Evolutionary conservation across 1,140 invertebrate species (phyloP), one percentile per base, ranked within the genome.

Genomic region (Andrena cerasifolii): DNA sequence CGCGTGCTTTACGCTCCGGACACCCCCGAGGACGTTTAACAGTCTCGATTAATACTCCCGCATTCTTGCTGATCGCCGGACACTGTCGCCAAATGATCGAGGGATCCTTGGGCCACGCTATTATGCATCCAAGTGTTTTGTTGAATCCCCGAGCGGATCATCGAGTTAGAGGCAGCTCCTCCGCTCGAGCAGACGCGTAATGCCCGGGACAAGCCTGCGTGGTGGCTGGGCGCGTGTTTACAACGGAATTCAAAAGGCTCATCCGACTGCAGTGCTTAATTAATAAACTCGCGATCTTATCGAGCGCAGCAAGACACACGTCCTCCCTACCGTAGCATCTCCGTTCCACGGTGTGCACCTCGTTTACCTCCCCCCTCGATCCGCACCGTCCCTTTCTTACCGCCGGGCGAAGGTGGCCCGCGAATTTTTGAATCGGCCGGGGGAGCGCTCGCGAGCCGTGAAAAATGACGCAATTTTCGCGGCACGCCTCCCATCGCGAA

Each of bases 401-500:
- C 45, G 6, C 36, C 26, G 14, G 31, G 26, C 61, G 24, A 74
- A 68, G 63, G 75, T 63, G 71, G 67, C 47, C 51, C 78, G 82
- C 62, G 66, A 78, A 85, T 85, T 82, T 85, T 85, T 79, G 75
- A 85, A 85, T 79, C 83, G 59, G 18, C 10, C 82, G 28, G 62
- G 63, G 56, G 59, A 59, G 59, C 65, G 24, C 56, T 70, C 61
- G 74, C 73, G 54, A 63, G 66, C 83, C 10, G 83, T 85, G 84
- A 85, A 85, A 85, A 85, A 85, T 85, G 82, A 82, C 73, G 84
- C 83, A 86, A 86, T 86, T 86, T 85, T 86, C 83, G 80, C 83
- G 83, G 82, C 83, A 81, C 84, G 80, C 68, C 79, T 83, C 84
- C 83, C 79, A 86, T 86, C 67, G 79, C 75, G 84, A 71, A 45